These are phyloP conservation scores for Megalops atlanticus DNA, from an alignment of 2,113 vertebrate species.

Conservation along the genomic window DNA sequence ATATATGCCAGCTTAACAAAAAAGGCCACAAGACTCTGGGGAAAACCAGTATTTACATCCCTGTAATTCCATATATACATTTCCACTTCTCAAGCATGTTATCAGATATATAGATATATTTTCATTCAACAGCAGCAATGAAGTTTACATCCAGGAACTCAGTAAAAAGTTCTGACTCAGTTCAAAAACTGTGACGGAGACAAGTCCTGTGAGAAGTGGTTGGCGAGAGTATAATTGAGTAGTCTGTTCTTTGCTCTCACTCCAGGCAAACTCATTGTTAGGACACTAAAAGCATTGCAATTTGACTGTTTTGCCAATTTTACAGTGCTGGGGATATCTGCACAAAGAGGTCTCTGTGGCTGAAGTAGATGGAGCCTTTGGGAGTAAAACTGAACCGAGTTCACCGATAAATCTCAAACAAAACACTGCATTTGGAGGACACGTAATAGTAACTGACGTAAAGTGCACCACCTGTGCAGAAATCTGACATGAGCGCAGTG, in stretches of 20 bases:
- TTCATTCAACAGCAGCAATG: no score
- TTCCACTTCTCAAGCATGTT: no score
- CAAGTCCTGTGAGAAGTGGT: no score
- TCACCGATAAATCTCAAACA: neutral
- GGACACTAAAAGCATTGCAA: neutral
- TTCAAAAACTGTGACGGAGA: no score
- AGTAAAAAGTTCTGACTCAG: no score
- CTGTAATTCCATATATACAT: no score
- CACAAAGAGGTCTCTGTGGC: constrained; percentile 1
- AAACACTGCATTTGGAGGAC: neutral
- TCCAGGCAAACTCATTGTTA: neutral
- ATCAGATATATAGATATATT: no score
- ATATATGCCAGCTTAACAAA: neutral
- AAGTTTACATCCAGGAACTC: no score
- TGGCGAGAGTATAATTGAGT: neutral
- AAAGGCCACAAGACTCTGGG: neutral
- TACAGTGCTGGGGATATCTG: neutral
- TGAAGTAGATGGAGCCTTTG: neutral
- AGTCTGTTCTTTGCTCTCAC: constrained; percentile 1
- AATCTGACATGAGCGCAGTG: neutral
- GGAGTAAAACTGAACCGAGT: neutral
- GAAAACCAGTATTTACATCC: no score
- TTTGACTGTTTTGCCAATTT: neutral
- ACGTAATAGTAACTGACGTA: neutral
- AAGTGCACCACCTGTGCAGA: neutral